phyloP scores from a whole-genome alignment of 2,797 vertebrate genomes.

The Smutsia temminckii region DNA sequence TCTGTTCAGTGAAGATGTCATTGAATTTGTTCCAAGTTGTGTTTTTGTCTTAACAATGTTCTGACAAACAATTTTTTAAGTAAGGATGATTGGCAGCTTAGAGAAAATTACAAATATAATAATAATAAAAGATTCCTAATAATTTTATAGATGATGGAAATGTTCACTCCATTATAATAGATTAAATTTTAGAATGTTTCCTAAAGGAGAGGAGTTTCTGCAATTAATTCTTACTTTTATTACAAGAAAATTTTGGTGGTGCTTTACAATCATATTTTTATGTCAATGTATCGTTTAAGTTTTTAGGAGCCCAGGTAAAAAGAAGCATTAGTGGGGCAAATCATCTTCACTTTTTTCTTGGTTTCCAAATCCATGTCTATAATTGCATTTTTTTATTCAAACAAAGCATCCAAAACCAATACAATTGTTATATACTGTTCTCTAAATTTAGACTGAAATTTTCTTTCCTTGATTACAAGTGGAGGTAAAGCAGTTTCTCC shows the following conservation, averaged over 20 bases:
- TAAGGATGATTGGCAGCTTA: conserved; percentile 47
- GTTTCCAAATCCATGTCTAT: background rate
- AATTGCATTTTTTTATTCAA: background rate
- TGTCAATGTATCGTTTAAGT: background rate
- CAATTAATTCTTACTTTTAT: background rate
- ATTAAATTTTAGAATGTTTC: background rate
- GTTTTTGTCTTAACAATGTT: conserved; percentile 37
- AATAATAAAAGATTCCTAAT: conserved; percentile 31
- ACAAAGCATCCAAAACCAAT: background rate
- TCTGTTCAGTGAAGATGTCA: background rate
- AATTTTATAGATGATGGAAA: conserved; percentile 39
- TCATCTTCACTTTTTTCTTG: background rate
- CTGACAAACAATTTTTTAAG: conserved; percentile 16
- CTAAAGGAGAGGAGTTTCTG: background rate
- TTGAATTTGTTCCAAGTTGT: conserved; percentile 52
- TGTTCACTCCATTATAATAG: conserved; percentile 14
- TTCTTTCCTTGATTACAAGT: background rate
- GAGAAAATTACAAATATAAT: conserved; percentile 26
- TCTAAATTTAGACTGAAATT: background rate
- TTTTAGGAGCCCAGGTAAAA: background rate
- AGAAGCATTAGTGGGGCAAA: background rate
- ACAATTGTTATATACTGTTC: background rate
- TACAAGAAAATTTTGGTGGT: background rate
- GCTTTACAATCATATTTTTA: background rate
- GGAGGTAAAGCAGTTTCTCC: background rate